phyloP scores from a whole-genome alignment of 2,797 vertebrate species.

The Coranthus polyacanthus region DNA sequence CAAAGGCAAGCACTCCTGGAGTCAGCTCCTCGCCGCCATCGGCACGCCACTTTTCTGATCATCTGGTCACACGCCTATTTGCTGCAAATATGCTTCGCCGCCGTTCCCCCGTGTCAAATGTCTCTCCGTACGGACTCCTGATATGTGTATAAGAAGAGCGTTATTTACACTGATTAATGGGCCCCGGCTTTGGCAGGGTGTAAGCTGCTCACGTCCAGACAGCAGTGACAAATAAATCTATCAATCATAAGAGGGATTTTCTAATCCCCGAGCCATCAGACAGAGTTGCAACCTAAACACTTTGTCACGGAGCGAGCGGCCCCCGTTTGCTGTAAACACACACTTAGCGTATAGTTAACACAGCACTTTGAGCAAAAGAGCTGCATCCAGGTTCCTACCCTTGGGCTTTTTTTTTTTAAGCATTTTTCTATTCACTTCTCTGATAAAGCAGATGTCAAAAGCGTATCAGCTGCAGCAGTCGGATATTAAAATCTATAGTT shows the following conservation, averaged over 20 bases:
- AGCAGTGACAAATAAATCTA: slow-evolving; percentile 86
- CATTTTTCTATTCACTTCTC: background rate
- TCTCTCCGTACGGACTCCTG: slow-evolving; percentile 70
- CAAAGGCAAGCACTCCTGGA: slow-evolving; percentile 28
- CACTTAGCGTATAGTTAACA: slow-evolving; percentile 61
- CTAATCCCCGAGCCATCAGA: slow-evolving; percentile 81
- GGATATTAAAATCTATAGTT: too few species aligned
- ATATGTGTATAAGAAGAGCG: slow-evolving; percentile 80
- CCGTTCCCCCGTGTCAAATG: slow-evolving; percentile 69
- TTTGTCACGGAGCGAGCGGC: slow-evolving; percentile 68
- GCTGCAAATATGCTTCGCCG: slow-evolving; percentile 60
- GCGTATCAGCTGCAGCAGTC: too few species aligned
- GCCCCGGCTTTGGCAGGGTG: slow-evolving; percentile 63
- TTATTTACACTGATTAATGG: slow-evolving; percentile 88
- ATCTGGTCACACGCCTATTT: slow-evolving; percentile 56
- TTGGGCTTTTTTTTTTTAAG: too few species aligned
- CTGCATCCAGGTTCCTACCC: slow-evolving; percentile 15
- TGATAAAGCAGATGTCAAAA: background rate
- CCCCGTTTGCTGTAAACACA: slow-evolving; percentile 55
- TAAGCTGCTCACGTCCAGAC: slow-evolving; percentile 74
- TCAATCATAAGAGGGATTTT: slow-evolving; percentile 83
- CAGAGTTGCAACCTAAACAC: slow-evolving; percentile 81
- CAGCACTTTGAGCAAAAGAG: slow-evolving; percentile 61
- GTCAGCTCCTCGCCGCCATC: slow-evolving; percentile 41
- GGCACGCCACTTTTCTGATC: slow-evolving; percentile 55